These are phyloP conservation scores for Lucinisca nassula DNA, from an alignment of 2,888 invertebrate species.

Conservation along the genomic window DNA sequence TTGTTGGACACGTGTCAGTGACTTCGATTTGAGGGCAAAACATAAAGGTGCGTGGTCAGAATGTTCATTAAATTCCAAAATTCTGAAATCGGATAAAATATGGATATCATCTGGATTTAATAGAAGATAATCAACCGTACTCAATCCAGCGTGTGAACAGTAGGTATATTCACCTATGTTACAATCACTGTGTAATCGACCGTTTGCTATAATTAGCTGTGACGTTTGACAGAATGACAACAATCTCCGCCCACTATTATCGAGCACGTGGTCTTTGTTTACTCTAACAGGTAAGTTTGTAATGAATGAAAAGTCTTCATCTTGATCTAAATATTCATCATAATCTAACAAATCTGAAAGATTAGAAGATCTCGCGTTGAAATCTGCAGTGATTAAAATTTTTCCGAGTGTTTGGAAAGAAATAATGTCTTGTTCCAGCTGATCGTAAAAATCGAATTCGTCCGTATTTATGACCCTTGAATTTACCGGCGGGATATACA, in stretches of 20 bases:
- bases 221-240: background rate
- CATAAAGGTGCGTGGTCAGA: constrained; percentile 16
- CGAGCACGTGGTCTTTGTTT: background rate
- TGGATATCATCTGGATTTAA: background rate
- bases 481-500: no score
- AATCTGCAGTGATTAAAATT: background rate
- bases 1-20: no score
- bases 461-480: background rate
- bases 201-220: background rate
- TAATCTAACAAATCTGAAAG: background rate
- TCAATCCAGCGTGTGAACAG: background rate
- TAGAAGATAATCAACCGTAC: constrained; percentile 9
- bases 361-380: background rate
- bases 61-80: constrained; percentile 3
- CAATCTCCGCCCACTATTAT: background rate
- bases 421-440: background rate
- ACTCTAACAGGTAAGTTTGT: background rate
- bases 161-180: background rate
- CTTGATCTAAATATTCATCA: no score
- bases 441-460: background rate
- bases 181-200: background rate
- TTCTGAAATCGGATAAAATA: background rate
- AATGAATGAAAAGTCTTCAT: no score
- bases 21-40: no score
- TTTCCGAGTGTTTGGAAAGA: background rate